Base-by-base conservation (phyloP, 2,113 vertebrate genomes). In the Seriola dumerili region DNA sequence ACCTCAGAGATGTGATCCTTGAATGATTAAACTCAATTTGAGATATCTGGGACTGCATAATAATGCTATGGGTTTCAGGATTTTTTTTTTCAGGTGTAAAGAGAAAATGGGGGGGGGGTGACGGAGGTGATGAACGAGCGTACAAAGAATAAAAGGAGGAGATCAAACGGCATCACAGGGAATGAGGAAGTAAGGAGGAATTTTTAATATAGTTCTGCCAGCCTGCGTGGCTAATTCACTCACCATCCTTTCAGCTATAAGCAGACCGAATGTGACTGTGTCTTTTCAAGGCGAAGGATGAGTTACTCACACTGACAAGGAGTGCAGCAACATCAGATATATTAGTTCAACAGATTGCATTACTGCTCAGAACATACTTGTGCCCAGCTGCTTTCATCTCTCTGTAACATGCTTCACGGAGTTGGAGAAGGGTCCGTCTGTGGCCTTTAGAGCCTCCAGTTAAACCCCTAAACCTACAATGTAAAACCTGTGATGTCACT, bases 121-220 rank as follows among this genome's bases (percentile, higher is more conserved):
- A 84, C 55, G 1, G 34, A 70, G 68, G 68, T 81, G 71, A 76
- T 78, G 84, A 89, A 75, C 23, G 11, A 36, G 29, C 66, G 70
- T 65, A 63, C 34, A 64, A 63, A 76, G 73, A 82, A 86, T 84
- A 61, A 76, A 84, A 80, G 72, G 46, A 10, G 0, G 8, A 86
- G 87, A 87, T 91, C 88, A 91, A 91, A 91, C 69, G 8, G 63
- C 88, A 87, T 92, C 88, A 90, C 79, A 87, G 48, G 72, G 91
- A 91, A 92, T 90, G 72, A 83, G 63, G 71, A 81, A 90, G 78
- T 66, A 32, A 61, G 61, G 57, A 68, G 23, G 77, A 75, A 70
- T 78, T 72, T 85, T 80, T 88, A 85, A 89, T 87, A 70, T 57
- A 10, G 29, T 19, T 59, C 74, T 68, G 68, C 48, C 77, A 59